A percentile compares a stretch with the other conserved stretches of the same genome.
Conservation (phyloP, 1,140 invertebrate species). For the Danaus melanippus region DNA sequence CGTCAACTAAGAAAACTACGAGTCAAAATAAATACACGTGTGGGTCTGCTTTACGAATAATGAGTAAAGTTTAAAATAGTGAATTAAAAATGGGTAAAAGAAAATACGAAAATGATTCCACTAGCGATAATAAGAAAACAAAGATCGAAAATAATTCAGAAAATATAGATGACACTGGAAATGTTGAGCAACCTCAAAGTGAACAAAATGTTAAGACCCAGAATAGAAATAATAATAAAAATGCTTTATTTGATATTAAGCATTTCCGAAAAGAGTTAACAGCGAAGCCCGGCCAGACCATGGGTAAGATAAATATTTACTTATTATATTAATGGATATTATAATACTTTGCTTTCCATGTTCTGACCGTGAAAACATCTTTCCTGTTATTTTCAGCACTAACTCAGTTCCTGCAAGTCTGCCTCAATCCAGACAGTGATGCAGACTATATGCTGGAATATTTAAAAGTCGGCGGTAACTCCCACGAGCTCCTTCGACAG, state of each 20-base stretch:
- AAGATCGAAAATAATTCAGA: conserved; percentile 18
- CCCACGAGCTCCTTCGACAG: conserved; percentile 76
- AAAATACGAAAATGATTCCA: conserved; percentile 42
- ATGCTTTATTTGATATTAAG: conserved; percentile 60
- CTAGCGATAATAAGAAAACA: conserved; percentile 29
- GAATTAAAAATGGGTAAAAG: conserved; percentile 50
- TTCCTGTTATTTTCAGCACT: conserved; percentile 57
- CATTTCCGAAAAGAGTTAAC: conserved; percentile 63
- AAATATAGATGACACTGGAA: conserved; percentile 22
- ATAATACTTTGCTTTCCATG: not conserved
- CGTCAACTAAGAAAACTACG: not conserved
- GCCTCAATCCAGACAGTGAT: conserved; percentile 57
- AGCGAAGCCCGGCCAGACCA: conserved; percentile 50
- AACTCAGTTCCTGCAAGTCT: conserved; percentile 72
- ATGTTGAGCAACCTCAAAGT: conserved; percentile 42
- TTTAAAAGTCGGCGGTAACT: conserved; percentile 77
- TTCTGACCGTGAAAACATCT: not conserved
- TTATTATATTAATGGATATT: not conserved
- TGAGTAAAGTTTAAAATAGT: not conserved
- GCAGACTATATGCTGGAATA: conserved; percentile 75
- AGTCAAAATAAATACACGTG: conserved; percentile 48
- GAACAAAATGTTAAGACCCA: conserved; percentile 13
- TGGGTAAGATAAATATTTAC: conserved; percentile 41
- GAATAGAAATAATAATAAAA: conserved; percentile 21
- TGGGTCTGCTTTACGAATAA: conserved; percentile 6